Evolutionary conservation across 2,113 vertebrate genomes (phyloP).

Genomic region (Indri indri): DNA sequence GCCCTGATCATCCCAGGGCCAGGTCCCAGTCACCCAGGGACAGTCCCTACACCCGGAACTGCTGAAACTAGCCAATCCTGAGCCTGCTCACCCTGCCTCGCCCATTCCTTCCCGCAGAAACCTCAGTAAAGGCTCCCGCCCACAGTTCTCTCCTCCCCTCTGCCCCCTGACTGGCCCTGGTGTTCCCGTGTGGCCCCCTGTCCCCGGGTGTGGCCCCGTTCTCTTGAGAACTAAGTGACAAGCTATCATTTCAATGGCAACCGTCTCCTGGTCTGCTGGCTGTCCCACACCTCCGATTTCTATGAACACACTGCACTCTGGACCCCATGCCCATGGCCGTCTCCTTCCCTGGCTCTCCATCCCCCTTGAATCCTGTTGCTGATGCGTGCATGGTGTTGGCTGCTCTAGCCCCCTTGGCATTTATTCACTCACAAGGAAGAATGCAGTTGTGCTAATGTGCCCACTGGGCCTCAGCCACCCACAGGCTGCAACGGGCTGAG

Average conservation of each 20-base stretch:
- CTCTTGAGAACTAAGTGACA: neutral
- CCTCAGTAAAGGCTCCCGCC: neutral
- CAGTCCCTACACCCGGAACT: neutral
- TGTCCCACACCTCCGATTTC: neutral
- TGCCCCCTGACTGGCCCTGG: neutral
- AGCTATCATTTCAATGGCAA: neutral
- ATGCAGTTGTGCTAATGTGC: neutral
- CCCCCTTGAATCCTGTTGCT: neutral
- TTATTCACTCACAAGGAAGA: neutral
- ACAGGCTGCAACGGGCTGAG: neutral
- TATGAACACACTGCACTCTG: neutral
- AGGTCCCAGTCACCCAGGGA: neutral
- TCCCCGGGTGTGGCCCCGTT: neutral
- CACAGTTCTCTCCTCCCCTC: neutral
- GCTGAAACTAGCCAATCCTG: neutral
- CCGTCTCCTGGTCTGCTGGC: neutral
- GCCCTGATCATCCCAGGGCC: neutral
- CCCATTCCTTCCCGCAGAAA: neutral
- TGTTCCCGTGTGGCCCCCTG: neutral
- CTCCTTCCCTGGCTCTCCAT: neutral
- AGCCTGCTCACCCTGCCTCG: neutral
- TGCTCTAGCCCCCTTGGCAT: neutral
- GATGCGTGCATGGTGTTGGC: neutral
- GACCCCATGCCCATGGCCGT: neutral
- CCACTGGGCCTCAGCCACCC: neutral